Percentiles rank a stretch among this genome's conserved stretches.
Evolutionary conservation across 2,888 invertebrate genomes (phyloP).

Genomic region (Drosophila tanythrix): DNA sequence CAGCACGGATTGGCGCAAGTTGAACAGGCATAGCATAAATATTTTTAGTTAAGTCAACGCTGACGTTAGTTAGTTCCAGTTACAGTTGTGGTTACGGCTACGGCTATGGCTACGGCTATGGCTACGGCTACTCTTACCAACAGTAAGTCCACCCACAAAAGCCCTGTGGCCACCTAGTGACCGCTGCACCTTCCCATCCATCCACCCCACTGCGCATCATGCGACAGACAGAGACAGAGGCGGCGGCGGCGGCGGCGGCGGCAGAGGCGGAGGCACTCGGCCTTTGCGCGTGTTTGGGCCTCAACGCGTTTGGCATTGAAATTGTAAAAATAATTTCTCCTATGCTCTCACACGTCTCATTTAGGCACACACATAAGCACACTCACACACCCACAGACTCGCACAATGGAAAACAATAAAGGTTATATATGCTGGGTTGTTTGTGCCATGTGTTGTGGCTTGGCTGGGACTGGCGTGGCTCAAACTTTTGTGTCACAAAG

Average conservation of each 20-base stretch:
- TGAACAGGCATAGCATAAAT: slow-evolving; percentile 39
- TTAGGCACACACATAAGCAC: slow-evolving; percentile 14
- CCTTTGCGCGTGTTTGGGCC: slow-evolving; percentile 57
- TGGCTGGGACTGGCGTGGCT: slow-evolving; percentile 24
- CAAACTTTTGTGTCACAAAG: slow-evolving; percentile 54
- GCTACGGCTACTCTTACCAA: slow-evolving; percentile 12
- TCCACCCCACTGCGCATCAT: background rate
- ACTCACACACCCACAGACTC: background rate
- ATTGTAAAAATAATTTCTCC: slow-evolving; percentile 73
- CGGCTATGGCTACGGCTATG: background rate
- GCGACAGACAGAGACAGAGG: background rate
- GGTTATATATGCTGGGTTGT: slow-evolving; percentile 53
- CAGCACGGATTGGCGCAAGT: slow-evolving; percentile 21
- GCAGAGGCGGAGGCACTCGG: slow-evolving; percentile 24
- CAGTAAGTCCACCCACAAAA: slow-evolving; percentile 1
- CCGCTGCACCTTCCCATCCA: slow-evolving; percentile 11
- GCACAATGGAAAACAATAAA: slow-evolving; percentile 40
- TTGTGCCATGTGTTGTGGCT: slow-evolving; percentile 34
- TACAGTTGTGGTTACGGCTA: slow-evolving; percentile 8
- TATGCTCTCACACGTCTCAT: slow-evolving; percentile 28
- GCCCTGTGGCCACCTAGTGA: slow-evolving; percentile 24
- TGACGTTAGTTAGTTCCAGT: slow-evolving; percentile 18
- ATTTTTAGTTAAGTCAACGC: slow-evolving; percentile 53
- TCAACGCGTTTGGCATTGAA: slow-evolving; percentile 71
- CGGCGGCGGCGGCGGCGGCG: background rate